Evolutionary conservation across 1,140 invertebrate species (phyloP).

Genomic region (Aphidius gifuensis): DNA sequence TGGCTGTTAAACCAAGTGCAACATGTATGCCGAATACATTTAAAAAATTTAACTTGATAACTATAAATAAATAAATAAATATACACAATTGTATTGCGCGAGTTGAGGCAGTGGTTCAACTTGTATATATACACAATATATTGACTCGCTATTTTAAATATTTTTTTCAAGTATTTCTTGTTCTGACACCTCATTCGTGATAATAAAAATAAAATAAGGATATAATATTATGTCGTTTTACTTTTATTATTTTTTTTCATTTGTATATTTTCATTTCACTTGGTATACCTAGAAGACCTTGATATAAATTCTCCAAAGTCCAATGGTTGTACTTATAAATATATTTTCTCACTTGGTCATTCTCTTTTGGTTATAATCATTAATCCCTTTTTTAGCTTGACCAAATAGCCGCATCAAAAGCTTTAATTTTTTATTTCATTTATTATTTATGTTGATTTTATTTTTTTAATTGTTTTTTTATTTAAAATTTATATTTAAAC

Average conservation of each 20-base stretch:
- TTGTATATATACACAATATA: too few species aligned
- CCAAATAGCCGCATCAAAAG: too few species aligned
- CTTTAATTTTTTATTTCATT: too few species aligned
- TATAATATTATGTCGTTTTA: constrained; percentile 9
- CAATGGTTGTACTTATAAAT: not conserved
- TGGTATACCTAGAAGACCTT: not conserved
- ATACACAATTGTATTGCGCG: not conserved
- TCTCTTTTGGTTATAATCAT: not conserved
- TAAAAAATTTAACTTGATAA: constrained; percentile 37
- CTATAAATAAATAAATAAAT: constrained; percentile 33
- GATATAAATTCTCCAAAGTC: not conserved
- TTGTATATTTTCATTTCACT: constrained; percentile 22
- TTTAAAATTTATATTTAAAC: too few species aligned
- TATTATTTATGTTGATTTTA: too few species aligned
- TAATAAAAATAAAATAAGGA: constrained; percentile 12
- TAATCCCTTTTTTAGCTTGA: too few species aligned
- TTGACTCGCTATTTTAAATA: too few species aligned
- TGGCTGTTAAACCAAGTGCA: constrained; percentile 51
- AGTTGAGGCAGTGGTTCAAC: too few species aligned
- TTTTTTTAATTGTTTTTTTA: too few species aligned
- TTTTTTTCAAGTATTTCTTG: not conserved
- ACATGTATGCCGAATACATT: constrained; percentile 41
- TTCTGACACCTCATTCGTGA: constrained; percentile 13
- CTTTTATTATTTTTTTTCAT: not conserved
- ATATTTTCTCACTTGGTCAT: not conserved